Conservation (phyloP, 2,113 vertebrate species). For the Rafetus swinhoei region DNA sequence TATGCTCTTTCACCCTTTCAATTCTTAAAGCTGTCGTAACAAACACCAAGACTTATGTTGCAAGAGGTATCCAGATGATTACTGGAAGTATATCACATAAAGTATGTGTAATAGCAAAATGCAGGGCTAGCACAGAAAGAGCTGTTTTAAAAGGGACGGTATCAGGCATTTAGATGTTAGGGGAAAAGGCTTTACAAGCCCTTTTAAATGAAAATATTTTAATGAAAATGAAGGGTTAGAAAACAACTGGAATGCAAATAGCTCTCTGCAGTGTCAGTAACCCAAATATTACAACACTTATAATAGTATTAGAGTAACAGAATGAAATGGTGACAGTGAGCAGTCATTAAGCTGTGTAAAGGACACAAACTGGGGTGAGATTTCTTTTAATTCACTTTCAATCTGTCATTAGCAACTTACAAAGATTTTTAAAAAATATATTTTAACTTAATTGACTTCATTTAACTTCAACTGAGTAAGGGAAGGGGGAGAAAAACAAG, state of each 20-base stretch:
- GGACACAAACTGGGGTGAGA: not conserved
- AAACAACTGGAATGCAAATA: conserved; percentile 12
- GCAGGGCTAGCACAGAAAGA: not conserved
- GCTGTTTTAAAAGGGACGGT: not conserved
- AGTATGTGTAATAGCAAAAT: conserved; percentile 12
- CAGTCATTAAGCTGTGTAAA: conserved; percentile 10
- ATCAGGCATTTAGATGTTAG: not conserved
- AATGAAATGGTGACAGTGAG: not conserved
- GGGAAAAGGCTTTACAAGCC: not conserved
- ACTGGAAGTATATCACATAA: not conserved
- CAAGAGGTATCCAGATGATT: conserved; percentile 39
- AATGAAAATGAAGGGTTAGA: not conserved
- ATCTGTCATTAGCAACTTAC: not conserved
- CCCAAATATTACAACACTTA: not conserved
- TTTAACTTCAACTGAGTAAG: not conserved
- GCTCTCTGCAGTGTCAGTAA: conserved; percentile 13
- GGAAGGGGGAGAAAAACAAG: not conserved
- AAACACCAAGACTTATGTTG: not conserved
- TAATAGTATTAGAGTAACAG: not conserved
- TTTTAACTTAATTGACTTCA: not conserved
- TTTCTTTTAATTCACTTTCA: conserved; percentile 7
- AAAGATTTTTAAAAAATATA: no score
- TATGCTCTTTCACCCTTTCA: conserved; percentile 21
- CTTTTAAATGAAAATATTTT: not conserved
- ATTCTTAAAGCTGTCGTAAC: conserved; percentile 22